Percentiles rank a stretch among this genome's conserved stretches.
Evolutionary conservation across 1,140 invertebrate species (phyloP).

Genomic region (Platyura marginata): DNA sequence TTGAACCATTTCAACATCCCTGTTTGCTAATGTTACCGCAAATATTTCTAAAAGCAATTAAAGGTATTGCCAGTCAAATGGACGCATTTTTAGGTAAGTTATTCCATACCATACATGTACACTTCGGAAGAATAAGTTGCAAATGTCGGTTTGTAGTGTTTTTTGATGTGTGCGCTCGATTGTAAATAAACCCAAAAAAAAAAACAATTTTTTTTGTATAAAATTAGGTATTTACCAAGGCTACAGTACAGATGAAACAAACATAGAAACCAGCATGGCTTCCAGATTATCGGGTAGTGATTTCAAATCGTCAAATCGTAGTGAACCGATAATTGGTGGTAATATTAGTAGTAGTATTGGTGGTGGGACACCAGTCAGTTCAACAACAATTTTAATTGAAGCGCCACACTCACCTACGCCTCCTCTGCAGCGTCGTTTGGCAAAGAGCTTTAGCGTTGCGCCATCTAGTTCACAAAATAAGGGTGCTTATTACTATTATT

Average conservation of each 20-base stretch:
- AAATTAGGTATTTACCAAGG: neutral
- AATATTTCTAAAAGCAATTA: conserved; percentile 88
- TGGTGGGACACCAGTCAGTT: conserved; percentile 8
- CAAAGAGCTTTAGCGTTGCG: conserved; percentile 75
- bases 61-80: conserved; percentile 78
- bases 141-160: too few species aligned
- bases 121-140: too few species aligned
- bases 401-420: conserved; percentile 46
- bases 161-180: too few species aligned
- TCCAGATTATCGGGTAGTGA: neutral
- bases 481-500: neutral
- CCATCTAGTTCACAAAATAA: conserved; percentile 32
- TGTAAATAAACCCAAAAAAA: too few species aligned
- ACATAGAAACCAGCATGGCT: neutral
- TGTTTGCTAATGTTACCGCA: conserved; percentile 70
- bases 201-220: too few species aligned
- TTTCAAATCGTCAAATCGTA: neutral
- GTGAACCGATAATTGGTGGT: neutral
- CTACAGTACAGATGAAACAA: too few species aligned
- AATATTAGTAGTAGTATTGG: conserved; percentile 3
- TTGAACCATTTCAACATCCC: conserved; percentile 81
- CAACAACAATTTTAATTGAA: conserved; percentile 5
- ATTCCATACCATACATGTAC: too few species aligned
- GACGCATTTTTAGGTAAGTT: conserved; percentile 90
- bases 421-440: conserved; percentile 60